These are phyloP conservation scores for Drosophila percnosoma DNA, from an alignment of 2,888 invertebrate species.

Conservation along the genomic window DNA sequence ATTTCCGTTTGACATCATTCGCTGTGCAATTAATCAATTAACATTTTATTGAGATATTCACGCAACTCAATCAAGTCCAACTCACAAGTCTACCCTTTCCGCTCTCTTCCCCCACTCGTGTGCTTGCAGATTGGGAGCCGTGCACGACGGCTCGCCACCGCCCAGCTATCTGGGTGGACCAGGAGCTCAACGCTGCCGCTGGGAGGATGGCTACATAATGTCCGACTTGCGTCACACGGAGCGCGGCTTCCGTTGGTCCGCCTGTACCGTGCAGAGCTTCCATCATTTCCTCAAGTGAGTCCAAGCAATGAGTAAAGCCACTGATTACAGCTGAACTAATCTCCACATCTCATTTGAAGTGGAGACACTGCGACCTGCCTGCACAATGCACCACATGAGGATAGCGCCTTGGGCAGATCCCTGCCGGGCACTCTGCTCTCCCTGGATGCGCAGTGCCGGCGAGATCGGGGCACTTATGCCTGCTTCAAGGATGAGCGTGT, in stretches of 20 bases:
- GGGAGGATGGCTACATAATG: slow-evolving; percentile 99
- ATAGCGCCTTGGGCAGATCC: slow-evolving; percentile 94
- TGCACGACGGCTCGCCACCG: slow-evolving; percentile 98
- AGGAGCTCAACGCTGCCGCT: slow-evolving; percentile 96
- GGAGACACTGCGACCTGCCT: slow-evolving; percentile 97
- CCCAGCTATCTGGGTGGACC: slow-evolving; percentile 97
- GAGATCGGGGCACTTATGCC: slow-evolving; percentile 95
- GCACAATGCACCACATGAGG: slow-evolving; percentile 97
- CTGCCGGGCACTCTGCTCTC: slow-evolving; percentile 95
- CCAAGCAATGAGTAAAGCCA: too few species aligned
- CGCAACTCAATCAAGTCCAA: slow-evolving; percentile 31
- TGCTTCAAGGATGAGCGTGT: slow-evolving; percentile 96
- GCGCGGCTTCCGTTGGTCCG: slow-evolving; percentile 97
- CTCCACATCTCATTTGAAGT: slow-evolving; percentile 86
- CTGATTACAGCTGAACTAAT: background rate
- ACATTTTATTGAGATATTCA: slow-evolving; percentile 50
- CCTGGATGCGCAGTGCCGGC: slow-evolving; percentile 95
- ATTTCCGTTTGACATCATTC: slow-evolving; percentile 77
- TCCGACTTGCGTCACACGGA: slow-evolving; percentile 97
- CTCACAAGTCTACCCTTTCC: slow-evolving; percentile 4
- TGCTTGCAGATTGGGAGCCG: slow-evolving; percentile 92
- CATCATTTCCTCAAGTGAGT: slow-evolving; percentile 97
- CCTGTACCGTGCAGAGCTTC: slow-evolving; percentile 96
- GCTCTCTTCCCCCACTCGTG: too few species aligned
- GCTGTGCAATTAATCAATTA: slow-evolving; percentile 72